Conservation (phyloP, 35 echinoderm and acorn worm species). For the Heliocidaris erythrogramma region DNA sequence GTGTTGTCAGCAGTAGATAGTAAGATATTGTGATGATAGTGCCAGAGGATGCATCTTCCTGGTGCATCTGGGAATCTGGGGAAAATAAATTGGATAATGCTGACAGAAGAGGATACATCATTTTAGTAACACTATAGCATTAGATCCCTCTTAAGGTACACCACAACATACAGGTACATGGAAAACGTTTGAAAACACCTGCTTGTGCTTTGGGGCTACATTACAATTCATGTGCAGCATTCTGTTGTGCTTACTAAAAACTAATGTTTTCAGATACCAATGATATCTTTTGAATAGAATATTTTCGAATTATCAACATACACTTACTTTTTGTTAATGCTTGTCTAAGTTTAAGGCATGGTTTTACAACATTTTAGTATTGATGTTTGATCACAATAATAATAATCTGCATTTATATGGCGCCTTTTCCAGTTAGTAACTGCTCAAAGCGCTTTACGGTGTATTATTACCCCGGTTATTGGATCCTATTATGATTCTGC, state of each 20-base stretch:
- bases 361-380: too few relatives aligned
- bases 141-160: background rate
- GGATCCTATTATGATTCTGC: too few relatives aligned
- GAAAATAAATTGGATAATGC: constrained; percentile 23
- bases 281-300: background rate
- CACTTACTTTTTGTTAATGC: too few relatives aligned
- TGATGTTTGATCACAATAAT: too few relatives aligned
- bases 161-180: background rate
- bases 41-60: constrained; percentile 1
- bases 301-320: background rate
- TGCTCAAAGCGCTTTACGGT: too few relatives aligned
- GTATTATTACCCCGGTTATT: too few relatives aligned
- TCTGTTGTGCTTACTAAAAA: background rate
- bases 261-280: background rate
- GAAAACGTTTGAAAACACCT: background rate
- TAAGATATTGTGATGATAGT: background rate
- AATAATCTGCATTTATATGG: too few relatives aligned
- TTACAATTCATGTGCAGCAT: background rate
- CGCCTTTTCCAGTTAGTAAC: too few relatives aligned
- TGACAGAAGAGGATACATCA: background rate
- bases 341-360: too few relatives aligned
- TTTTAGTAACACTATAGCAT: background rate
- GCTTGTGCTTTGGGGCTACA: background rate
- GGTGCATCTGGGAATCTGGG: background rate
- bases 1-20: background rate